Conservation (phyloP, 2,888 invertebrate genomes). For the Drosophila cracens region DNA sequence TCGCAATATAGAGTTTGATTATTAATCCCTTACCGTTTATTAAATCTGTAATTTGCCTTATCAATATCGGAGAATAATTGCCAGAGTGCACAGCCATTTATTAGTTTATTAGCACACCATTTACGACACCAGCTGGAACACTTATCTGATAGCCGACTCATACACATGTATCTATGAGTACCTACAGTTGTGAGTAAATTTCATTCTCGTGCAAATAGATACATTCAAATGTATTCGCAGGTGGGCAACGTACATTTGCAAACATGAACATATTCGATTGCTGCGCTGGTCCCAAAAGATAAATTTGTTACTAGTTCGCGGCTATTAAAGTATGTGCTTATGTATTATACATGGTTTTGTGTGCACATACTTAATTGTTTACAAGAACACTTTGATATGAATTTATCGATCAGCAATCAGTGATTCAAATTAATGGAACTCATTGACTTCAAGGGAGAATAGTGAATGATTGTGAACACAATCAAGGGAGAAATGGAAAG, state of each 20-base stretch:
- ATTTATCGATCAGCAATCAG: conserved; percentile 1
- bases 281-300: conserved; percentile 41
- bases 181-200: conserved; percentile 37
- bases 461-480: background rate
- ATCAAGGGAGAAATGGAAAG: background rate
- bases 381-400: background rate
- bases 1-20: conserved; percentile 8
- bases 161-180: conserved; percentile 6
- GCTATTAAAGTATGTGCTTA: background rate
- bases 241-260: conserved; percentile 1
- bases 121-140: conserved; percentile 57
- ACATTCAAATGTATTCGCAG: conserved; percentile 44
- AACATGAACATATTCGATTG: background rate
- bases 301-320: conserved; percentile 27
- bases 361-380: background rate
- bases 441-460: background rate
- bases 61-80: conserved; percentile 41
- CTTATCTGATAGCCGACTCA: conserved; percentile 33
- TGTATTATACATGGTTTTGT: background rate
- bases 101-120: conserved; percentile 4
- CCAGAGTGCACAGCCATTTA: conserved; percentile 17
- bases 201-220: conserved; percentile 39
- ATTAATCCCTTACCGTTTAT: conserved; percentile 36
- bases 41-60: conserved; percentile 33
- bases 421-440: background rate